phyloP scores from a whole-genome alignment of 2,888 invertebrate genomes.

The Salticus scenicus region DNA sequence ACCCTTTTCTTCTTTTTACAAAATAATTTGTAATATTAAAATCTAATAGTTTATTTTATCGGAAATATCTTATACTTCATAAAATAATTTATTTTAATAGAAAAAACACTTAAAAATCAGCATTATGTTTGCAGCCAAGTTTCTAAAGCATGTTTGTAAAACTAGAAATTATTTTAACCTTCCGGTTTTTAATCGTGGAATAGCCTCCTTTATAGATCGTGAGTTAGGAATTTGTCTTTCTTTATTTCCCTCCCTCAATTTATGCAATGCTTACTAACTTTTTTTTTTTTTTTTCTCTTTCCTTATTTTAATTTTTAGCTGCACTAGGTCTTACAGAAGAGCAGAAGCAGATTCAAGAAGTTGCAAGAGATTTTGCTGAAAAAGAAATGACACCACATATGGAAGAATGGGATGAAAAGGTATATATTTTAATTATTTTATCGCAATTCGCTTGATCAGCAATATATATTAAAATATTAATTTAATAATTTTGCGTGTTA shows the following conservation, averaged over 20 bases:
- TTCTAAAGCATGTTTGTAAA: neutral
- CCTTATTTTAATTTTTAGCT: slow-evolving; percentile 69
- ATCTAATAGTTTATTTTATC: no score
- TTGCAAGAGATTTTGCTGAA: slow-evolving; percentile 78
- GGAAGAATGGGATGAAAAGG: slow-evolving; percentile 79
- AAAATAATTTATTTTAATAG: no score
- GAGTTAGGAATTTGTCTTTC: neutral
- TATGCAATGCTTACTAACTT: no score
- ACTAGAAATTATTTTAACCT: neutral
- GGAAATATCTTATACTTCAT: no score
- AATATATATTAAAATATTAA: no score
- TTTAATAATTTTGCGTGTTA: no score
- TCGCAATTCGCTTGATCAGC: no score
- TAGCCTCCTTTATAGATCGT: neutral
- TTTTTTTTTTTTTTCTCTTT: no score
- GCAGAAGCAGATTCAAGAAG: slow-evolving; percentile 78
- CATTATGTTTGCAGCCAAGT: neutral
- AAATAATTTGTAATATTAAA: no score
- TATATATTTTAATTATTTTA: slow-evolving; percentile 70
- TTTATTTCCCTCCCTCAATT: neutral
- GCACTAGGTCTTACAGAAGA: slow-evolving; percentile 78
- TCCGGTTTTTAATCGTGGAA: neutral
- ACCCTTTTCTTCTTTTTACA: no score
- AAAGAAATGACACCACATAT: slow-evolving; percentile 79
- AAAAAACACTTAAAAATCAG: no score